Evolutionary conservation across 2,888 invertebrate genomes (phyloP).

Genomic region (Thelaira solivaga): DNA sequence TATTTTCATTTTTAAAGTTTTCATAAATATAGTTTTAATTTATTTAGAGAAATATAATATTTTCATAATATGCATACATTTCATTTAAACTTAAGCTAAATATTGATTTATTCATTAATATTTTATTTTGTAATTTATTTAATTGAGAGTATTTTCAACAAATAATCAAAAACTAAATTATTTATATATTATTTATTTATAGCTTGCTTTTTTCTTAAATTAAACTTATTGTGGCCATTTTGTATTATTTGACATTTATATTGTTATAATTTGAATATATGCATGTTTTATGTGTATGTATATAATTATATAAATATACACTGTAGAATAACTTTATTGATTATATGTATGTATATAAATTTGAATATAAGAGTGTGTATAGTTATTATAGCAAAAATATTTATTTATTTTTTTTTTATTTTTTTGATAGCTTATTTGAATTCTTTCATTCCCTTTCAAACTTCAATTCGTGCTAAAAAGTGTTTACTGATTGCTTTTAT

Average conservation of each 20-base stretch:
- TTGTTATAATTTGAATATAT: too few species aligned
- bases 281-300: conserved; percentile 18
- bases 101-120: conserved; percentile 30
- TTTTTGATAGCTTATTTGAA: conserved; percentile 23
- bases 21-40: conserved; percentile 55
- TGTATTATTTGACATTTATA: conserved; percentile 15
- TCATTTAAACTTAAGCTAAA: conserved; percentile 51
- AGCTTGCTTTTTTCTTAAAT: conserved; percentile 10
- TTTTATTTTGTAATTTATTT: conserved; percentile 12
- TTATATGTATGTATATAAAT: neutral
- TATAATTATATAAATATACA: conserved; percentile 21
- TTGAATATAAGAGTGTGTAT: conserved; percentile 18
- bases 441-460: conserved; percentile 32
- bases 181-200: neutral
- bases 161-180: conserved; percentile 35
- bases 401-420: too few species aligned
- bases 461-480: conserved; percentile 16
- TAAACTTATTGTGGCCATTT: conserved; percentile 54
- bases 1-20: conserved; percentile 47
- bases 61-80: conserved; percentile 56
- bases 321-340: conserved; percentile 11
- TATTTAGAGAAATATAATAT: conserved; percentile 60
- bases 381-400: conserved; percentile 55
- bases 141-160: conserved; percentile 40
- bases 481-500: conserved; percentile 36